Evolutionary conservation across 2,888 invertebrate genomes (phyloP).

Genomic region (Lasius fuliginosus): DNA sequence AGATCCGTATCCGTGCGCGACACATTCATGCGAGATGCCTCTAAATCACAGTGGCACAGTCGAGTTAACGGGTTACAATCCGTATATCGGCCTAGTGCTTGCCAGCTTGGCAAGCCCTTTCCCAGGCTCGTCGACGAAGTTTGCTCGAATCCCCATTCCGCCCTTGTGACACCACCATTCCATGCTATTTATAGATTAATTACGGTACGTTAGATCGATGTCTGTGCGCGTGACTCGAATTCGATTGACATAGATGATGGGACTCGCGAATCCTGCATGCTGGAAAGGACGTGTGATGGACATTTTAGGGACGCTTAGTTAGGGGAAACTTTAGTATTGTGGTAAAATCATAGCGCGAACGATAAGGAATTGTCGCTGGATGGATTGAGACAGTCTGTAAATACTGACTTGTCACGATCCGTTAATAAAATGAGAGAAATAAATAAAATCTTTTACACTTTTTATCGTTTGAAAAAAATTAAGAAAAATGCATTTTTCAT

Average conservation of each 20-base stretch:
- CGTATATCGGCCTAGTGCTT: slow-evolving; percentile 55
- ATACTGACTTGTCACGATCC: not conserved
- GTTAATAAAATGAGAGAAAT: not conserved
- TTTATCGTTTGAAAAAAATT: not conserved
- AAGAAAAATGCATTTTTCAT: not conserved
- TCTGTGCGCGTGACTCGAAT: slow-evolving; percentile 61
- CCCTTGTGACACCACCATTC: not conserved
- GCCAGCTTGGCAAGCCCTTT: slow-evolving; percentile 27
- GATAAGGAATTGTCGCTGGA: slow-evolving; percentile 11
- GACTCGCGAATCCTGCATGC: slow-evolving; percentile 22
- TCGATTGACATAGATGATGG: slow-evolving; percentile 63
- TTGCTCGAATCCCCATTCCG: slow-evolving; percentile 14
- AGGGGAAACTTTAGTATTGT: slow-evolving; percentile 16
- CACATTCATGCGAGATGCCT: slow-evolving; percentile 61
- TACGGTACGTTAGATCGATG: slow-evolving; percentile 55
- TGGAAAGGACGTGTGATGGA: slow-evolving; percentile 40
- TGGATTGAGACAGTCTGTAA: not conserved
- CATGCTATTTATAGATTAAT: slow-evolving; percentile 57
- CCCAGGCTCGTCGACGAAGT: slow-evolving; percentile 21
- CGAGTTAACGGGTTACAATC: slow-evolving; percentile 70
- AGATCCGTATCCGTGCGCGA: slow-evolving; percentile 63
- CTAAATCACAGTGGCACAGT: slow-evolving; percentile 70
- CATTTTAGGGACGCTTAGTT: slow-evolving; percentile 41
- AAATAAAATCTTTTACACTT: not conserved
- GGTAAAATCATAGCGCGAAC: slow-evolving; percentile 24